Base-by-base conservation (phyloP, 2,888 invertebrate genomes). In the Yponomeuta cagnagella region DNA sequence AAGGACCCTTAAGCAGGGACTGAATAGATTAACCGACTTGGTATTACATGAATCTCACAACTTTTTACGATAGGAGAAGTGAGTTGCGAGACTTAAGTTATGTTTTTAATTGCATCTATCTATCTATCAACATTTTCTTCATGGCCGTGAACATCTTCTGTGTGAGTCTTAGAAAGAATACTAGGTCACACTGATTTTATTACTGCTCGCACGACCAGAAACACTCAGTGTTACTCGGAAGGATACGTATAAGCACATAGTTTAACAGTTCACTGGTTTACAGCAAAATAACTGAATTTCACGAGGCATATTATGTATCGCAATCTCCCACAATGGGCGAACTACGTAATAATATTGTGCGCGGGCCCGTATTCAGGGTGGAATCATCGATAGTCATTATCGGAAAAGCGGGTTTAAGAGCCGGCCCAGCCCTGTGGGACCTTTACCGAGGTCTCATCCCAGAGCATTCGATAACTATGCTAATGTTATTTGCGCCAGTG, bases 341-440 rank as follows among this genome's bases (percentile, higher is more conserved):
- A 88, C 85, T 87, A 85, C 86, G 86, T 91, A 91, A 89, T 90
- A 90, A 90, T 90, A 90, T 89, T 88, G 90, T 88, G 84, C 87
- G 84, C 83, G 80, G 82, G 83, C 83, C 82, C 85, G 78, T 83
- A 83, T 89, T 89, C 81, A 83, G 86, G 87, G 83, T 82, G 79
- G 85, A 89, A 90, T 90, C 91, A 92, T 92, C 90, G 89, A 89
- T 89, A 90, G 90, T 91, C 89, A 90, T 90, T 92, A 92, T 92
- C 87, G 90, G 87, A 85, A 87, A 89, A 89, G 88, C 87, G 90
- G 87, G 89, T 88, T 88, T 90, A 88, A 91, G 89, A 90, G 88
- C 84, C 87, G 84, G 85, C 84, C 85, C 84, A 82, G 82, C 89
- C 89, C 89, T 77, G 75, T 78, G 89, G 89, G 89, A 88, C 90